Evolutionary conservation across 2,888 invertebrate species (phyloP).

Genomic region (Saturnia japonica): DNA sequence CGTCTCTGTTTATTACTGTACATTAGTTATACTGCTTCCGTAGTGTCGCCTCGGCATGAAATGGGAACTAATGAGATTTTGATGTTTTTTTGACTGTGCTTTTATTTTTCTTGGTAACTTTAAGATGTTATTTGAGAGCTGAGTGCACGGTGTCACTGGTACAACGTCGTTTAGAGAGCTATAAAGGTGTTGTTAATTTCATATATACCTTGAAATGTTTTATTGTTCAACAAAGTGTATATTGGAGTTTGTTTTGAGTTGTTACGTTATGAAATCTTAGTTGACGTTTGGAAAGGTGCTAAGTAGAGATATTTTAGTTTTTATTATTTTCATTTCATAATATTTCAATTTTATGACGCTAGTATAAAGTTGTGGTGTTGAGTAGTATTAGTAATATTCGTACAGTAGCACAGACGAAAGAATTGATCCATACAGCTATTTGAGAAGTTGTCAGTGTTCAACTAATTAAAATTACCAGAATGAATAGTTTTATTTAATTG

Average conservation of each 20-base stretch:
- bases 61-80: slow-evolving; percentile 82
- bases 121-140: slow-evolving; percentile 57
- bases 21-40: slow-evolving; percentile 82
- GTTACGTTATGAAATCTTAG: background rate
- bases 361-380: background rate
- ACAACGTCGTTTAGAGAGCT: slow-evolving; percentile 40
- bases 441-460: no score
- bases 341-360: background rate
- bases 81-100: slow-evolving; percentile 82
- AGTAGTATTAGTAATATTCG: no score
- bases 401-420: no score
- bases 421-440: no score
- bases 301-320: background rate
- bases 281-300: background rate
- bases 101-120: slow-evolving; percentile 74
- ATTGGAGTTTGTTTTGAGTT: background rate
- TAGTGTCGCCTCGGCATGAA: slow-evolving; percentile 80
- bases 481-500: no score
- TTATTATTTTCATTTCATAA: background rate
- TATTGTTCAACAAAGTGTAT: background rate
- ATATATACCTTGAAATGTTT: background rate
- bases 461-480: no score
- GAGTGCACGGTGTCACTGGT: slow-evolving; percentile 45
- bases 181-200: slow-evolving; percentile 14
- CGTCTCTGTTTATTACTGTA: slow-evolving; percentile 79